Evolutionary conservation across 1,140 invertebrate genomes (phyloP), one percentile per base, ranked within the genome.

Genomic region (Nymphalis io): DNA sequence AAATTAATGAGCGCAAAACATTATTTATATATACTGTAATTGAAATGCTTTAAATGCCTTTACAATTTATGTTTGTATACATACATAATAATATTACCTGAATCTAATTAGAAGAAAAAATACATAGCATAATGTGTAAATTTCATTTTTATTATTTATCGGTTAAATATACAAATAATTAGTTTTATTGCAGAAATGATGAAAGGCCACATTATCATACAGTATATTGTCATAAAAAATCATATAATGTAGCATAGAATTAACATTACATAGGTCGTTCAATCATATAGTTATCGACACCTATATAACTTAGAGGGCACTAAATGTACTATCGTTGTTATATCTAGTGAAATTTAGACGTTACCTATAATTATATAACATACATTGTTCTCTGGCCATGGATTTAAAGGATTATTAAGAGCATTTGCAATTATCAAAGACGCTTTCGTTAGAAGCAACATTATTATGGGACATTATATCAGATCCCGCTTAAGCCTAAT

Each of bases 261-360:
- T 63, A 61, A 74, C 66, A 73, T 68, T 60, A 63, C 74, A 75
- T 85, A 83, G 81, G 73, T 66, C 18, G 62, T 66, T 61, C 63
- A 76, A 75, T 80, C 74, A 67, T 78, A 77, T 86, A 85, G 75
- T 71, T 82, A 70, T 78, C 78, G 79, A 83, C 81, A 85, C 82
- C 66, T 78, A 79, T 64, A 74, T 82, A 78, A 80, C 48, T 76
- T 88, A 88, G 86, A 76, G 76, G 78, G 86, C 86, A 88, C 86
- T 72, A 79, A 80, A 81, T 76, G 76, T 82, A 83, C 57, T 78
- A 76, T 55, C 21, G 53, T 59, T 73, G 55, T 74, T 75, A 71
- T 74, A 72, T 33, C 39, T 78, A 77, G 73, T 58, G 58, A 66
- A 77, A 80, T 74, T 80, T 80, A 83, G 83, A 76, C 57, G 60